phyloP scores from a whole-genome alignment of 1,140 invertebrate species.

The Hypsibius dujardini region DNA sequence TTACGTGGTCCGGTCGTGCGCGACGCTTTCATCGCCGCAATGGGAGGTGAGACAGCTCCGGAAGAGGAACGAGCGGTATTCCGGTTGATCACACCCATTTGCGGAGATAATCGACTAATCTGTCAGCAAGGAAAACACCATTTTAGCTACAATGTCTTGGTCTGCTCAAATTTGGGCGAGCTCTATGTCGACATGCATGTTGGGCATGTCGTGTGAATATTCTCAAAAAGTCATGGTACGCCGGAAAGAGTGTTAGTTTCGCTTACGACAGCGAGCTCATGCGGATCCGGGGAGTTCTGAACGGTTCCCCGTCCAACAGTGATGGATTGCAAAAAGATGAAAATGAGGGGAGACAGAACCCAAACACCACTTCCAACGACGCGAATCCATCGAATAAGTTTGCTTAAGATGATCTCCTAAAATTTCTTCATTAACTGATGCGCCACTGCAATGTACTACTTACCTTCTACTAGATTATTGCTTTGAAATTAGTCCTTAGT shows the following conservation, averaged over 20 bases:
- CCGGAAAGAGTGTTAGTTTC: not conserved
- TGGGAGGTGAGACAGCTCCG: not conserved
- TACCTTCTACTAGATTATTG: too few species aligned
- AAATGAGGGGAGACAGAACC: too few species aligned
- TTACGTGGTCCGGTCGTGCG: too few species aligned
- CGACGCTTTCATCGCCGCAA: too few species aligned
- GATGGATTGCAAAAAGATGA: too few species aligned
- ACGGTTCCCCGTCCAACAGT: not conserved
- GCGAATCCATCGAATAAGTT: too few species aligned
- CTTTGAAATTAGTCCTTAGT: too few species aligned
- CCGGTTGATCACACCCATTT: not conserved
- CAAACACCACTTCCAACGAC: too few species aligned
- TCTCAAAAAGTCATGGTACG: not conserved
- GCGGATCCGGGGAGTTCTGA: not conserved
- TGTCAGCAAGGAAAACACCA: not conserved
- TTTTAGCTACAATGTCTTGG: not conserved
- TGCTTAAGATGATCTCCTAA: too few species aligned
- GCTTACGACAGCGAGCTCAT: not conserved
- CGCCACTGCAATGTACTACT: too few species aligned
- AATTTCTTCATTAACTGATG: too few species aligned
- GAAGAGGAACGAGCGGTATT: not conserved
- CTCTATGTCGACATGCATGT: too few species aligned
- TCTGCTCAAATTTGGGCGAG: not conserved
- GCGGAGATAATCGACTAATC: not conserved
- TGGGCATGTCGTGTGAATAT: not conserved